Evolutionary conservation across 2,797 vertebrate genomes (phyloP).

Genomic region (Oreonectes daqikongensis): DNA sequence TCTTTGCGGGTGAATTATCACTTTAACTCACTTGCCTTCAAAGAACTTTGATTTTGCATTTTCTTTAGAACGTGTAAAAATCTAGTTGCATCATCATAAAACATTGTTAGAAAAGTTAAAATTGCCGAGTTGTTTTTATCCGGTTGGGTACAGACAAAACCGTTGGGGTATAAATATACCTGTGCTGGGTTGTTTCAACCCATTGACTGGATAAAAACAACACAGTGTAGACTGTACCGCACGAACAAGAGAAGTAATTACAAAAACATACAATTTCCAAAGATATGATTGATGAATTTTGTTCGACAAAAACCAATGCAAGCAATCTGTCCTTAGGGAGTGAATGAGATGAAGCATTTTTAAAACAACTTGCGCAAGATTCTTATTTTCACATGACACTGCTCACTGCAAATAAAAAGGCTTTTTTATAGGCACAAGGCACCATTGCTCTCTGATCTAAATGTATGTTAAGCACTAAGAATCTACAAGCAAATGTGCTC

Average conservation of each 20-base stretch:
- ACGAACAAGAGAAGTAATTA: neutral
- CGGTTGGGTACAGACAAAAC: no score
- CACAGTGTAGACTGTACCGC: no score
- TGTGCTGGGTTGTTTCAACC: no score
- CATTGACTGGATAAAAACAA: no score
- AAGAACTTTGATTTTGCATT: no score
- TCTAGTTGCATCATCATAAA: no score
- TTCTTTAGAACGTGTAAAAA: no score
- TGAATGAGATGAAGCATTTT: neutral
- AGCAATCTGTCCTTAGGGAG: neutral
- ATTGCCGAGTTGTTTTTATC: no score
- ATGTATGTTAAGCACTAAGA: conserved; percentile 4
- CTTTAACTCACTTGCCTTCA: no score
- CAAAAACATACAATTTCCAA: neutral
- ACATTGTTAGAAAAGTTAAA: no score
- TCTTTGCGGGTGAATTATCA: no score
- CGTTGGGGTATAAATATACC: no score
- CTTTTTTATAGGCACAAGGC: neutral
- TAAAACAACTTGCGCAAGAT: conserved; percentile 26
- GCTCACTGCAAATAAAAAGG: conserved; percentile 14
- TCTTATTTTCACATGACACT: conserved; percentile 15
- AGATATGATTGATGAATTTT: neutral
- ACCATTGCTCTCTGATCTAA: conserved; percentile 7
- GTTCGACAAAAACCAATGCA: neutral
- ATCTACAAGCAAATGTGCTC: neutral